These are phyloP conservation scores for Clivina fossor DNA, from an alignment of 2,888 invertebrate genomes.

Conservation along the genomic window DNA sequence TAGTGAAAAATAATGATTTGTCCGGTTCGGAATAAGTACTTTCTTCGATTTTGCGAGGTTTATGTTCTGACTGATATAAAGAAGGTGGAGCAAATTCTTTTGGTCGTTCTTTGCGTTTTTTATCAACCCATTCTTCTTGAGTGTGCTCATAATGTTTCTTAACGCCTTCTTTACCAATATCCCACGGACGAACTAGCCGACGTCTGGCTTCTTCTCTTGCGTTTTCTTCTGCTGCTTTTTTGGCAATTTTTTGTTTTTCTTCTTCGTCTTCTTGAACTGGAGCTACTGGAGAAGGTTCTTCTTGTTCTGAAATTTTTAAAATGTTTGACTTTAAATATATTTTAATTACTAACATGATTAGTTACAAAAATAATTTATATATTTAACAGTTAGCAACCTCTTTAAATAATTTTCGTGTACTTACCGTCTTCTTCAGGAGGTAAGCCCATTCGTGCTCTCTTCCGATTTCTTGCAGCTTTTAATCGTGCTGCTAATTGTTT, in stretches of 20 bases:
- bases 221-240: slow-evolving; percentile 56
- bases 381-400: too few species aligned
- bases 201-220: slow-evolving; percentile 57
- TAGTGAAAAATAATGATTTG: slow-evolving; percentile 48
- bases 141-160: slow-evolving; percentile 61
- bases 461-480: slow-evolving; percentile 72
- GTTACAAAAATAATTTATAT: slow-evolving; percentile 17
- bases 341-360: slow-evolving; percentile 8
- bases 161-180: slow-evolving; percentile 68
- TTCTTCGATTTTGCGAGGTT: slow-evolving; percentile 5
- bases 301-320: slow-evolving; percentile 46
- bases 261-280: slow-evolving; percentile 53
- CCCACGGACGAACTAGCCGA: slow-evolving; percentile 69
- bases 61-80: slow-evolving; percentile 39
- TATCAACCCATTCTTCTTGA: slow-evolving; percentile 77
- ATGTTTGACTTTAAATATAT: too few species aligned
- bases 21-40: slow-evolving; percentile 35
- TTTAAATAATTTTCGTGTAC: too few species aligned
- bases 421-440: slow-evolving; percentile 65
- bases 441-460: slow-evolving; percentile 70
- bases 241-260: slow-evolving; percentile 55
- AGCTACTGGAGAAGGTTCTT: slow-evolving; percentile 52
- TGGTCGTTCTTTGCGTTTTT: slow-evolving; percentile 70
- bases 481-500: slow-evolving; percentile 69
- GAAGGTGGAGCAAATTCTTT: slow-evolving; percentile 77